A percentile compares a stretch with the other conserved stretches of the same genome.
phyloP scores from a whole-genome alignment of 2,888 invertebrate genomes.

The Drosophila emarginata region DNA sequence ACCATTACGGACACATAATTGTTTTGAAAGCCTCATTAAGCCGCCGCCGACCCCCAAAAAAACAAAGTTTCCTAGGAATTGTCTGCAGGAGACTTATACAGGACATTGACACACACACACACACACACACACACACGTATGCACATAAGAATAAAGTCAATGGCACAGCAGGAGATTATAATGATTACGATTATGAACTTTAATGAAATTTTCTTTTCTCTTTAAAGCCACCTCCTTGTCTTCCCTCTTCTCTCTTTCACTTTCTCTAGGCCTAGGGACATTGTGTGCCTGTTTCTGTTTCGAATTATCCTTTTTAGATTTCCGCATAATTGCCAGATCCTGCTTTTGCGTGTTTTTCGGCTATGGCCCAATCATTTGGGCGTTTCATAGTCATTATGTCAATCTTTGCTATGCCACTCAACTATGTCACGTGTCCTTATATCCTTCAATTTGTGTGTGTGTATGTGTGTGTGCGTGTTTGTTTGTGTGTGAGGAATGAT shows the following conservation, averaged over 20 bases:
- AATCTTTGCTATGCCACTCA: slow-evolving; percentile 57
- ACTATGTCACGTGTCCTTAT: slow-evolving; percentile 46
- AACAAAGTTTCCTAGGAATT: slow-evolving; percentile 24
- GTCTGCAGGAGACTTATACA: slow-evolving; percentile 11
- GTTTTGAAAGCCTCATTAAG: slow-evolving; percentile 77
- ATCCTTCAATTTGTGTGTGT: slow-evolving; percentile 14
- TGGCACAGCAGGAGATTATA: slow-evolving; percentile 62
- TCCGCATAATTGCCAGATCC: slow-evolving; percentile 12
- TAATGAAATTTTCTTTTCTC: slow-evolving; percentile 49
- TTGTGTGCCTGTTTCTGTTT: slow-evolving; percentile 21
- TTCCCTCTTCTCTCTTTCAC: not conserved
- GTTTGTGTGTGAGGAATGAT: slow-evolving; percentile 56
- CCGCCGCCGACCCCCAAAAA: slow-evolving; percentile 18
- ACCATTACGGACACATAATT: slow-evolving; percentile 57
- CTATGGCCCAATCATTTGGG: slow-evolving; percentile 69
- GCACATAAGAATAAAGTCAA: not conserved
- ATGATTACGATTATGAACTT: slow-evolving; percentile 64
- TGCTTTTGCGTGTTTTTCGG: slow-evolving; percentile 35
- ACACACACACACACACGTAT: slow-evolving; percentile 24
- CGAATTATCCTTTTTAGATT: slow-evolving; percentile 19
- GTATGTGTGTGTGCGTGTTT: slow-evolving; percentile 17
- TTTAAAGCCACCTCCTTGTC: slow-evolving; percentile 53
- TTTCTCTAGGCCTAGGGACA: not conserved
- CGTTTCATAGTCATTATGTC: slow-evolving; percentile 74
- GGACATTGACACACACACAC: slow-evolving; percentile 21